Percentiles rank a stretch among this genome's conserved stretches.
Evolutionary conservation across 2,888 invertebrate species (phyloP).

Genomic region (Alloplasta piceator): DNA sequence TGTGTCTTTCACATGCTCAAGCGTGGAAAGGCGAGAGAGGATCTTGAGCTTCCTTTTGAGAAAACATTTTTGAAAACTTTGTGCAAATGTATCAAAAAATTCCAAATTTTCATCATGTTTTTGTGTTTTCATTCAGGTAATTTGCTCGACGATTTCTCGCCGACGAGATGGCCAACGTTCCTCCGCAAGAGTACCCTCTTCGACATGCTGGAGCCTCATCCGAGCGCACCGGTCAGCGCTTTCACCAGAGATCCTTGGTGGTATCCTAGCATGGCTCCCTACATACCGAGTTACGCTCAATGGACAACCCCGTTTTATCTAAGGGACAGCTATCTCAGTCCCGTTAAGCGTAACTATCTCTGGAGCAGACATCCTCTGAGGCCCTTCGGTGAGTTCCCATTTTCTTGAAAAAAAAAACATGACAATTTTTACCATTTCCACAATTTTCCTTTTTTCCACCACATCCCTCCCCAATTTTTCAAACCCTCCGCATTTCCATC

Average conservation of each 20-base stretch:
- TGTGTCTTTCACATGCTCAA: no score
- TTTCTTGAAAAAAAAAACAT: neutral
- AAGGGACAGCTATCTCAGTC: constrained; percentile 95
- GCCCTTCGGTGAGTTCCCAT: constrained; percentile 91
- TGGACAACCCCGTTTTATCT: constrained; percentile 90
- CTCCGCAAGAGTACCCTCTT: constrained; percentile 84
- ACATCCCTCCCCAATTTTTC: no score
- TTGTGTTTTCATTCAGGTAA: constrained; percentile 73
- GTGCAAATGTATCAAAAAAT: neutral
- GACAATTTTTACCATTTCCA: neutral
- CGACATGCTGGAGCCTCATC: constrained; percentile 92
- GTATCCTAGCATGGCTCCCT: constrained; percentile 92
- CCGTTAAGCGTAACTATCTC: constrained; percentile 94
- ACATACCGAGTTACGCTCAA: constrained; percentile 87
- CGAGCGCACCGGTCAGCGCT: constrained; percentile 90
- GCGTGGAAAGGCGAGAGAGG: no score
- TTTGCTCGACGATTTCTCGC: constrained; percentile 73
- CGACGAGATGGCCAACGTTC: constrained; percentile 78
- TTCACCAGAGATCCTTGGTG: constrained; percentile 95
- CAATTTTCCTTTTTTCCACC: no score
- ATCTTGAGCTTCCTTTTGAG: no score
- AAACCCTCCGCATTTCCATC: no score
- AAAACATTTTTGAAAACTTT: neutral
- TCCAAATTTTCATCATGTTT: constrained; percentile 1
- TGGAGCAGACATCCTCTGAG: constrained; percentile 96